Evolutionary conservation across 2,888 invertebrate species (phyloP).

Genomic region (Drosophila dives): DNA sequence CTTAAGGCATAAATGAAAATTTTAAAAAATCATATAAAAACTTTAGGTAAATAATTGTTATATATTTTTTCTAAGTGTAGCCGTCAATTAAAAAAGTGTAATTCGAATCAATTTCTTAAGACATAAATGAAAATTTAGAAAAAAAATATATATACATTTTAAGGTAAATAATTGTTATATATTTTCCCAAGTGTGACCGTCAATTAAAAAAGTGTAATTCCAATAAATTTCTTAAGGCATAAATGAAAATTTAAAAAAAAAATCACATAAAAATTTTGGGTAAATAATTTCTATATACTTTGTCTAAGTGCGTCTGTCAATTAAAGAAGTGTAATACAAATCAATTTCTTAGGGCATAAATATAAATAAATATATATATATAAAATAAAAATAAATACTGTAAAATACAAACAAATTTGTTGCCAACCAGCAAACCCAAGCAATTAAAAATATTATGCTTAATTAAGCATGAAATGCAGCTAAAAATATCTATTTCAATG

Average conservation of each 20-base stretch:
- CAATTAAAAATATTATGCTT: slow-evolving; percentile 15
- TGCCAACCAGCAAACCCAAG: background rate
- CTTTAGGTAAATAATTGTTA: too few species aligned
- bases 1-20: background rate
- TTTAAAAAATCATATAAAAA: too few species aligned
- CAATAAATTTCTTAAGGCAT: background rate
- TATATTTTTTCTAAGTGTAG: background rate
- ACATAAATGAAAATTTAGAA: background rate
- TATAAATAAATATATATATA: too few species aligned
- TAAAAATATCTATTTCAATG: background rate
- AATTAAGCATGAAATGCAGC: slow-evolving; percentile 12
- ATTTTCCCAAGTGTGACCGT: background rate
- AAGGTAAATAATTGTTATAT: background rate
- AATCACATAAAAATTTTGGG: too few species aligned
- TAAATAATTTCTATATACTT: background rate
- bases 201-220: background rate
- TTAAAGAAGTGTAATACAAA: background rate
- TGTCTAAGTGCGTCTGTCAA: background rate
- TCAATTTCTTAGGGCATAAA: background rate
- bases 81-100: background rate
- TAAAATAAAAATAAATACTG: background rate
- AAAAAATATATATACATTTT: too few species aligned
- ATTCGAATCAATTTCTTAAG: background rate
- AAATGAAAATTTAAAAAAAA: background rate
- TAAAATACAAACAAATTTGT: background rate